phyloP scores from a whole-genome alignment of 2,888 invertebrate genomes.

The Tinea semifulvella region DNA sequence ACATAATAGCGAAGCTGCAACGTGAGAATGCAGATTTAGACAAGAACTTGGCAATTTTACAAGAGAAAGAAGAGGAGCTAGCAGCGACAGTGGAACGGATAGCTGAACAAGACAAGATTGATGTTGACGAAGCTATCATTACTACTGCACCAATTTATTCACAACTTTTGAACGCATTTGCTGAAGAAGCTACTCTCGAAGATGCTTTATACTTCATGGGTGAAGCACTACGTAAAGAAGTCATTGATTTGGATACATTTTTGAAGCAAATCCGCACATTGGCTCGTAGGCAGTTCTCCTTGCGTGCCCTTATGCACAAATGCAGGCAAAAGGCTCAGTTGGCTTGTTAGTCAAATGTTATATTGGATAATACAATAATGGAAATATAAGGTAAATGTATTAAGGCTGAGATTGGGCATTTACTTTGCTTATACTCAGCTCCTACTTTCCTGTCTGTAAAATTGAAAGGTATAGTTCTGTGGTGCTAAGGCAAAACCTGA shows the following conservation, averaged over 20 bases:
- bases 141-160: constrained; percentile 96
- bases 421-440: too few species aligned
- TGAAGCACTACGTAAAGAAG: constrained; percentile 89
- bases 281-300: constrained; percentile 95
- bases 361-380: too few species aligned
- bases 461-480: too few species aligned
- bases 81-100: constrained; percentile 81
- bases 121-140: constrained; percentile 96
- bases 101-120: constrained; percentile 81
- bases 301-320: constrained; percentile 95
- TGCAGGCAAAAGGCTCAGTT: constrained; percentile 94
- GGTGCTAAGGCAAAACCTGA: too few species aligned
- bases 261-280: constrained; percentile 95
- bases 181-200: constrained; percentile 97
- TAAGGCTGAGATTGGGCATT: too few species aligned
- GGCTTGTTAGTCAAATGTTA: constrained; percentile 74
- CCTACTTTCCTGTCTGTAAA: too few species aligned
- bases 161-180: constrained; percentile 94
- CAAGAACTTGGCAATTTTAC: constrained; percentile 81
- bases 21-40: constrained; percentile 84
- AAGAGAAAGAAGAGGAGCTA: constrained; percentile 89
- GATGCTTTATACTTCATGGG: constrained; percentile 99
- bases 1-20: constrained; percentile 78
- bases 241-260: constrained; percentile 95
- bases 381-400: too few species aligned